Percentiles rank a stretch among this genome's conserved stretches.
These are phyloP conservation scores for Geodia barretti DNA, from an alignment of 37 sponge, comb jelly and placozoan species.

Conservation along the genomic window DNA sequence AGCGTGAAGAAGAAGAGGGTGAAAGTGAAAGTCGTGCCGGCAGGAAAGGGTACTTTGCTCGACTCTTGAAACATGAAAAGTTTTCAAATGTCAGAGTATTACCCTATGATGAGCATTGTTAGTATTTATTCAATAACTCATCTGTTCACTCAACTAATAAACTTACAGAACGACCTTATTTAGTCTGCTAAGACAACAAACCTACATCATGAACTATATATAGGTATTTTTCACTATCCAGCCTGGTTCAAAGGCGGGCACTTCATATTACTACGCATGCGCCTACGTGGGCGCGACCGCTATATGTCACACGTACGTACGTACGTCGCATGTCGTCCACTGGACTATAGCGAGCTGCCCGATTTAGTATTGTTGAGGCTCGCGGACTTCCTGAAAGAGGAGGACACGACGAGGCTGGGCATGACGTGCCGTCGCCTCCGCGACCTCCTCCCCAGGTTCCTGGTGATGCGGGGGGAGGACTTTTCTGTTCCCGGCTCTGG, in stretches of 20 bases:
- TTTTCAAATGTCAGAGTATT: not conserved
- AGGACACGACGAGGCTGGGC: slow-evolving; percentile 23
- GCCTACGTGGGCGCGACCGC: no score
- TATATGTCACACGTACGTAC: no score
- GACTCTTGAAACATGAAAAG: not conserved
- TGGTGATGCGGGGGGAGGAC: slow-evolving; percentile 51
- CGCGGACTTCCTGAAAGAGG: slow-evolving; percentile 16
- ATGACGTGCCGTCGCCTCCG: slow-evolving; percentile 26
- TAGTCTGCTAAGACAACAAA: no score
- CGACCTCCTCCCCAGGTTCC: slow-evolving; percentile 32
- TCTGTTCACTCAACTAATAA: not conserved
- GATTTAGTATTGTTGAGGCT: slow-evolving; percentile 21
- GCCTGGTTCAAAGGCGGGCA: no score
- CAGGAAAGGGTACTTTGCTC: not conserved
- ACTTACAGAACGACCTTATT: no score
- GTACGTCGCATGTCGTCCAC: no score
- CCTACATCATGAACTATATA: no score
- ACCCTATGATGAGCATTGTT: not conserved
- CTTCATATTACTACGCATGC: no score
- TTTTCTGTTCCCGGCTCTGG: slow-evolving; percentile 17
- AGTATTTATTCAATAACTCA: not conserved
- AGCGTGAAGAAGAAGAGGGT: no score
- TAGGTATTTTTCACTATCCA: no score
- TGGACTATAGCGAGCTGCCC: slow-evolving; percentile 24
- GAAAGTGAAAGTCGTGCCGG: not conserved